Base-by-base conservation (phyloP, 2,113 vertebrate species). In the Lamprotornis superbus region DNA sequence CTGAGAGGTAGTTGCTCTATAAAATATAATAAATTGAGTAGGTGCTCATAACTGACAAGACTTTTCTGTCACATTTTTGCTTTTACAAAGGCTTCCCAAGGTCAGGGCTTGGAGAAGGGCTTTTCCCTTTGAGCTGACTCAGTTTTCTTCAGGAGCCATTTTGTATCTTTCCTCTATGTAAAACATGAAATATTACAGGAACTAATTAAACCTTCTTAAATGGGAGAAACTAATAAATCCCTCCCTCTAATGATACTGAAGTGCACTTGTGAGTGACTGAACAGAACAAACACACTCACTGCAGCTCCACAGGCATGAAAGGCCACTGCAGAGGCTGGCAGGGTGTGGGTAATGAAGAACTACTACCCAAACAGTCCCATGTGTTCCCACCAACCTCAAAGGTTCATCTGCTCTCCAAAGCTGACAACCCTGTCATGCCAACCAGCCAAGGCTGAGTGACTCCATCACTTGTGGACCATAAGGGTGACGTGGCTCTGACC, bases 181-280 rank as follows among this genome's bases (percentile, higher is more conserved):
- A 90, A 88, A 47, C 6, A 25, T 59, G 52, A 79, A 90, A 79
- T 85, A 88, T 90, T 67, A 83, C 63, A 80, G 49, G 59, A 89
- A 95, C 35, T 37, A 86, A 86, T 94, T 94, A 86, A 89, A 71
- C 37, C 44, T 68, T 60, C 53, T 93, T 68, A 64, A 80, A 89
- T 7, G 69, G 15, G 10, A 88, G 47, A 79, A 79, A 50, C 40
- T 64, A 82, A 91, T 88, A 86, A 91, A 83, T 69, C 63, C 83
- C 57, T 68, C 68, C 57, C 35, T 64, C 52, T 74, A 67, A 81
- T 53, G 82, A 40, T 18, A 42, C 10, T 46, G 5, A 75, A 93
- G 90, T 31, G 68, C 76, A 68, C 71, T 69, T 46, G n/a, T 42
- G 57, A 86, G 39, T 12, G 63, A 63, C 30, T 30, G 57, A 67